Evolutionary conservation across 2,888 invertebrate species (phyloP).

Genomic region (Idaea dimidiata): DNA sequence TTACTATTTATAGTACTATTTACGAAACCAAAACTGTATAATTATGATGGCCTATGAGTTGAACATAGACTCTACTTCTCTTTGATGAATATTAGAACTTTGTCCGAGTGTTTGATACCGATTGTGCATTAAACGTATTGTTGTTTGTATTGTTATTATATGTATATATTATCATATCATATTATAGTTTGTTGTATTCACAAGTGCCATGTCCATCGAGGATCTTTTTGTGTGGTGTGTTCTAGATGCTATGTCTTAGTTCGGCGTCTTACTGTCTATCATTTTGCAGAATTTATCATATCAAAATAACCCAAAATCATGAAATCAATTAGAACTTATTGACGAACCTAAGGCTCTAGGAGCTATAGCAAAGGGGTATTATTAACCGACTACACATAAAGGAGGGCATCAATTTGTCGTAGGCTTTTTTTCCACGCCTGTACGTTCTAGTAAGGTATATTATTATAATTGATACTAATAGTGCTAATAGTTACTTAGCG

Average conservation of each 20-base stretch:
- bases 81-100: background rate
- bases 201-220: slow-evolving; percentile 46
- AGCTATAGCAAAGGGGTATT: too few relatives aligned
- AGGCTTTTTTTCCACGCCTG: too few relatives aligned
- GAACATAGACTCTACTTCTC: background rate
- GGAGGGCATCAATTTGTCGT: too few relatives aligned
- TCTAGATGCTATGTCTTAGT: background rate
- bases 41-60: background rate
- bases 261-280: background rate
- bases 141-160: background rate
- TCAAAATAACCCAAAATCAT: background rate
- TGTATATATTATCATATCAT: slow-evolving; percentile 7
- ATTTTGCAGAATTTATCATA: background rate
- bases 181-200: slow-evolving; percentile 19
- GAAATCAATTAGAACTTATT: too few relatives aligned
- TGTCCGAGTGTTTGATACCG: background rate
- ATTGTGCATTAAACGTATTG: background rate
- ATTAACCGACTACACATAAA: too few relatives aligned
- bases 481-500: background rate
- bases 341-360: too few relatives aligned
- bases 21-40: too few relatives aligned
- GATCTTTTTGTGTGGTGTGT: background rate
- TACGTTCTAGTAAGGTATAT: too few relatives aligned
- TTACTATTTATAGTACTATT: too few relatives aligned
- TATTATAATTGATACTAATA: too few relatives aligned